These are phyloP conservation scores for Tapera naevia DNA, from an alignment of 2,797 vertebrate species.

Conservation along the genomic window DNA sequence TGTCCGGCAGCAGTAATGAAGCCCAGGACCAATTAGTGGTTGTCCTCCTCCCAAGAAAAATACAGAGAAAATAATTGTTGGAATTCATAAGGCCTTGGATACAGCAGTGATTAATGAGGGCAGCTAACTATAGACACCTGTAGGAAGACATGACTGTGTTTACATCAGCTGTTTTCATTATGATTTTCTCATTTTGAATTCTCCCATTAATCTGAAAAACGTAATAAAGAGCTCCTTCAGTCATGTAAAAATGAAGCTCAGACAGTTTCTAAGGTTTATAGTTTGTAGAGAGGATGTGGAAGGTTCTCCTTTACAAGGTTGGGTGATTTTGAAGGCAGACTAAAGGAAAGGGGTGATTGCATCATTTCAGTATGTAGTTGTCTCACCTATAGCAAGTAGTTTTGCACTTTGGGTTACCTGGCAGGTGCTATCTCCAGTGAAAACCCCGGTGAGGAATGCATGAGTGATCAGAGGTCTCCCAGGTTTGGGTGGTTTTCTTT, in stretches of 20 bases:
- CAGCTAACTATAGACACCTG: not conserved
- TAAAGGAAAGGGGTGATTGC: not conserved
- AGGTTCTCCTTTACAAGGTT: not conserved
- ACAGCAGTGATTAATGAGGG: not conserved
- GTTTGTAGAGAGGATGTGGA: not conserved
- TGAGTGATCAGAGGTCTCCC: rapidly evolving
- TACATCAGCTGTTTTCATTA: not conserved
- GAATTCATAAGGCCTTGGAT: constrained; percentile 21
- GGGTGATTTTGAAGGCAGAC: not conserved
- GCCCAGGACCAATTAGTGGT: not conserved
- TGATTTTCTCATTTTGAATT: not conserved
- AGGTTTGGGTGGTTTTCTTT: not conserved
- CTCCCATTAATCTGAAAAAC: not conserved
- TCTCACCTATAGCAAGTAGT: not conserved
- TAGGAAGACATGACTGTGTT: not conserved
- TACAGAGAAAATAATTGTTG: not conserved
- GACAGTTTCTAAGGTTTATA: not conserved
- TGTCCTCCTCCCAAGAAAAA: not conserved
- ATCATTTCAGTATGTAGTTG: not conserved
- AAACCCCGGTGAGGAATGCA: not conserved
- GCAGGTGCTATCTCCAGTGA: not conserved
- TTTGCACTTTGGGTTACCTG: not conserved
- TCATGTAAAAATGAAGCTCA: not conserved
- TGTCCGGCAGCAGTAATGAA: not conserved
- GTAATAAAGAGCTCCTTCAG: not conserved